Evolutionary conservation across 2,113 vertebrate species (phyloP).

Genomic region (Pantherophis guttatus): DNA sequence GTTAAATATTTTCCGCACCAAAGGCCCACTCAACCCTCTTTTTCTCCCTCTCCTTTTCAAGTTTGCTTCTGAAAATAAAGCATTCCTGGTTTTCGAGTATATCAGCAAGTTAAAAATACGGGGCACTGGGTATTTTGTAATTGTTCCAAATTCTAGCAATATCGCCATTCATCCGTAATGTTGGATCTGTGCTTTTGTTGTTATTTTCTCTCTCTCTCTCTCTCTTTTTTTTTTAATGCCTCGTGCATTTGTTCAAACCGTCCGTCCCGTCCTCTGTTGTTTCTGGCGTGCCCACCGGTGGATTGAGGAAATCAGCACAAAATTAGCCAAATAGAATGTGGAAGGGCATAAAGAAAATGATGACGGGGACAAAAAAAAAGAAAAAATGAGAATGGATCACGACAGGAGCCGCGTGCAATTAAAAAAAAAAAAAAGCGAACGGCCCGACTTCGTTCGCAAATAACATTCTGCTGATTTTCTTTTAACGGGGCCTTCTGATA

Average conservation of each 20-base stretch:
- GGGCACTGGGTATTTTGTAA: neutral
- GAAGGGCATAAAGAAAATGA: neutral
- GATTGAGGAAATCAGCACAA: neutral
- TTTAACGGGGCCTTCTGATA: neutral
- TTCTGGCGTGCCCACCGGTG: neutral
- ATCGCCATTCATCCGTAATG: neutral
- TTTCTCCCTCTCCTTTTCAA: neutral
- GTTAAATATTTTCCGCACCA: neutral
- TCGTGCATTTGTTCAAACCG: neutral
- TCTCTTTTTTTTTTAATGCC: neutral
- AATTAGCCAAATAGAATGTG: neutral
- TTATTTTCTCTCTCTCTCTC: neutral
- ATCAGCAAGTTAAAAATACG: neutral
- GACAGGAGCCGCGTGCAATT: neutral
- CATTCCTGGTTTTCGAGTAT: neutral
- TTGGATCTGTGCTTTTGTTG: neutral
- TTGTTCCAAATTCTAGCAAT: neutral
- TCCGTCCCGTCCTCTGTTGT: neutral
- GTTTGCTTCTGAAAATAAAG: neutral
- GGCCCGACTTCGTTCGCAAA: neutral
- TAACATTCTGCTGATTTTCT: neutral
- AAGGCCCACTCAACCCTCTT: neutral
- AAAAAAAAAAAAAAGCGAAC: neutral
- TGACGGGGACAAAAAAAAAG: neutral
- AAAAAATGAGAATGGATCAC: neutral